Conservation (phyloP, 92 coral and sea anemone genomes). For the Actinostola sp. region DNA sequence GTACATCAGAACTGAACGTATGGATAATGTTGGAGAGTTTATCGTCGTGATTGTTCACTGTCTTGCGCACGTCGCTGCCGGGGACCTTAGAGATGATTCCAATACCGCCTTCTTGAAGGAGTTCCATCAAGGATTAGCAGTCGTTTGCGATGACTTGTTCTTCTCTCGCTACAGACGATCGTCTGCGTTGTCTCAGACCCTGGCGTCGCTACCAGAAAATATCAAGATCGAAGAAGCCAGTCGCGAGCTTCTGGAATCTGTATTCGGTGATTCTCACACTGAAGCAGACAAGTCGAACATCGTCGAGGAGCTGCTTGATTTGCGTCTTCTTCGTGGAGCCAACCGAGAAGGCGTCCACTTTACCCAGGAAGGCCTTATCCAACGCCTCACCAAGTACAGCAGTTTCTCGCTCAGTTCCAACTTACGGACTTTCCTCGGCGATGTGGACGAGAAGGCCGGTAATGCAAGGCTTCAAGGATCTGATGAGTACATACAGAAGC, state of each 20-base stretch:
- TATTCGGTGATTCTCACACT: constrained; percentile 76
- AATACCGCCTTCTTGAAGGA: constrained; percentile 95
- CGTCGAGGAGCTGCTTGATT: constrained; percentile 87
- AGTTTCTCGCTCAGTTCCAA: constrained; percentile 89
- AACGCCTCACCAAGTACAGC: constrained; percentile 90
- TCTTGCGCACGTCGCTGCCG: constrained; percentile 92
- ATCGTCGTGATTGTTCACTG: constrained; percentile 91
- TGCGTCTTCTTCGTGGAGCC: constrained; percentile 91
- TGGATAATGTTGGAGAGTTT: constrained; percentile 98
- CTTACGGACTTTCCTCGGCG: constrained; percentile 84
- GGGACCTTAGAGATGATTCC: constrained; percentile 93
- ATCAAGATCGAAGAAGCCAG: constrained; percentile 71
- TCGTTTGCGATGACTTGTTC: constrained; percentile 97
- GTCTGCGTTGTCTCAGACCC: constrained; percentile 82
- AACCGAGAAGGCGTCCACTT: constrained; percentile 96
- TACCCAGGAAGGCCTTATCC: constrained; percentile 88
- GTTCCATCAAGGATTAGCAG: constrained; percentile 94
- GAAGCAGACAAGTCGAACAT: constrained; percentile 82
- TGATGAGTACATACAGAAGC: constrained; percentile 83
- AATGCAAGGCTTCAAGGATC: constrained; percentile 94
- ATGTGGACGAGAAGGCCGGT: constrained; percentile 73
- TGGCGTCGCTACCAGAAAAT: constrained; percentile 61
- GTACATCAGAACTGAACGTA: constrained; percentile 88
- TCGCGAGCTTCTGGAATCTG: constrained; percentile 78
- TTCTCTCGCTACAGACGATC: constrained; percentile 98